phyloP scores from a whole-genome alignment of 2,797 vertebrate species.

The Tangara arthus region DNA sequence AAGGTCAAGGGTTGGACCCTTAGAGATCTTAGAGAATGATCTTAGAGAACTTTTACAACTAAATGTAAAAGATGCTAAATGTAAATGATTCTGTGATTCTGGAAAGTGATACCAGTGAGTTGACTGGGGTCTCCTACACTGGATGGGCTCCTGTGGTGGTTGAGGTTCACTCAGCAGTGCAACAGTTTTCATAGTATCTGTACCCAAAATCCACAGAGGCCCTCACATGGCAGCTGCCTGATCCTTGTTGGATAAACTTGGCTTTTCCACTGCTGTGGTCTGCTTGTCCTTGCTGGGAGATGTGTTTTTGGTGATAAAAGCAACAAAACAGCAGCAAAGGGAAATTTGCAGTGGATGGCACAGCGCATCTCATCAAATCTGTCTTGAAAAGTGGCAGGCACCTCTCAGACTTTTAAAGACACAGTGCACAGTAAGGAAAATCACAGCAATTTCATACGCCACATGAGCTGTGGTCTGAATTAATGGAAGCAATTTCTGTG shows the following conservation, averaged over 20 bases:
- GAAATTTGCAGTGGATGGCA: background rate
- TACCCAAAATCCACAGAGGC: no score
- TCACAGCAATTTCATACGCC: background rate
- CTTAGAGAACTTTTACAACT: background rate
- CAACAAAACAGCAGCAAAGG: background rate
- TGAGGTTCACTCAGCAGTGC: background rate
- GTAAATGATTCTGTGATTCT: background rate
- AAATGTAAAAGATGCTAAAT: background rate
- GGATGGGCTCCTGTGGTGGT: background rate
- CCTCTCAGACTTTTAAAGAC: background rate
- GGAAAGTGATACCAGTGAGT: background rate
- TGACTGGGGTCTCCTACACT: background rate
- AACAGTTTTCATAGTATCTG: background rate
- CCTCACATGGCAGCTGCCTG: background rate
- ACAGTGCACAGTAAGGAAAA: conserved; percentile 12
- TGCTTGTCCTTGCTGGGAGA: background rate
- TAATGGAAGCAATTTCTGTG: background rate
- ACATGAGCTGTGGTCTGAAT: background rate
- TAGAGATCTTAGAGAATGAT: no score
- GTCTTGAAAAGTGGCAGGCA: background rate
- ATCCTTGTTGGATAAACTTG: background rate
- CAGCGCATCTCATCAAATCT: background rate
- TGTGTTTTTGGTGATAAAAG: background rate
- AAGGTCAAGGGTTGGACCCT: background rate
- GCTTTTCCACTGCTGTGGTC: background rate